phyloP scores from a whole-genome alignment of 2,888 invertebrate genomes.

The Agrypnus murinus region DNA sequence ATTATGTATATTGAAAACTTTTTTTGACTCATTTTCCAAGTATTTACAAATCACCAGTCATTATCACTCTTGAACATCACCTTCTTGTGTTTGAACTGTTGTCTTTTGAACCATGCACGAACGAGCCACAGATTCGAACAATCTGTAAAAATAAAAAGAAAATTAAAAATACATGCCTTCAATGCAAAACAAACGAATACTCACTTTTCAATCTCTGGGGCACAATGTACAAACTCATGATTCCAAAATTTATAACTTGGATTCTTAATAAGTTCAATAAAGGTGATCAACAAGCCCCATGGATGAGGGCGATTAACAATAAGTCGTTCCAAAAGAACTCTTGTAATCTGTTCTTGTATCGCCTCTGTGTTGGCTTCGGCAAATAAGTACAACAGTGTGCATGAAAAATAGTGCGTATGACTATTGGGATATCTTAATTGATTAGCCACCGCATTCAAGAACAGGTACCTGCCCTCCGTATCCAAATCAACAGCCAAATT shows the following conservation, averaged over 20 bases:
- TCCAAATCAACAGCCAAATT: constrained; percentile 98
- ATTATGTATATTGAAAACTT: constrained; percentile 37
- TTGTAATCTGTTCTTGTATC: constrained; percentile 98
- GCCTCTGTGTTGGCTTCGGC: constrained; percentile 98
- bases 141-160: constrained; percentile 75
- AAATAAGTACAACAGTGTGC: constrained; percentile 96
- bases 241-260: constrained; percentile 99
- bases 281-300: constrained; percentile 98
- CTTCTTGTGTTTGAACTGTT: constrained; percentile 77
- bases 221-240: constrained; percentile 99
- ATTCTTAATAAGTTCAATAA: constrained; percentile 99
- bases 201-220: constrained; percentile 99
- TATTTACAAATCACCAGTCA: constrained; percentile 43
- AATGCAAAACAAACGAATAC: constrained; percentile 67
- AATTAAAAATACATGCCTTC: not conserved
- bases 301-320: constrained; percentile 99
- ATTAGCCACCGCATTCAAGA: constrained; percentile 98
- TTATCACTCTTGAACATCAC: constrained; percentile 80
- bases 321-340: constrained; percentile 95
- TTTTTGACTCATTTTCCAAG: constrained; percentile 21
- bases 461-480: constrained; percentile 97
- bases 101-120: constrained; percentile 95
- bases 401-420: constrained; percentile 99
- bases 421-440: constrained; percentile 99
- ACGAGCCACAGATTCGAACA: constrained; percentile 96